Percentiles rank a stretch among this genome's conserved stretches.
Conservation (phyloP, 2,888 invertebrate genomes). For the Lycophotia porphyrea region DNA sequence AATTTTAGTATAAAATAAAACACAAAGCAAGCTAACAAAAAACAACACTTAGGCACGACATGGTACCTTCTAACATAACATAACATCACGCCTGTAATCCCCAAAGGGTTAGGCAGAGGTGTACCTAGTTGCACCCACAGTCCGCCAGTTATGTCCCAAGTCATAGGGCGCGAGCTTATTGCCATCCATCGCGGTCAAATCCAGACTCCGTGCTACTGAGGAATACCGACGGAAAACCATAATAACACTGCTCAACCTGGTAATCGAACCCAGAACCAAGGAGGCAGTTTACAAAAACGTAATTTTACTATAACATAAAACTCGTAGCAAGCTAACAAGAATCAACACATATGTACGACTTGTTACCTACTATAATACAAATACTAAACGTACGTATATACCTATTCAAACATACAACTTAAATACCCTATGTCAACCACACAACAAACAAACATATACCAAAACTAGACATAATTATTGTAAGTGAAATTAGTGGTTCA, state of each 20-base stretch:
- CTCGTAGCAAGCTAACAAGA: no score
- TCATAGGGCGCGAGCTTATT: not conserved
- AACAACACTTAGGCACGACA: no score
- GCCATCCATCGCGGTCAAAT: no score
- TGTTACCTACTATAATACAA: constrained; percentile 4
- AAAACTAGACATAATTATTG: constrained; percentile 73
- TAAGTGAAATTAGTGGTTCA: constrained; percentile 80
- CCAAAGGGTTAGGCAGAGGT: not conserved
- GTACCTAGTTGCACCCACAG: not conserved
- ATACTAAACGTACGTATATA: constrained; percentile 19
- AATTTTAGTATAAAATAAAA: not conserved
- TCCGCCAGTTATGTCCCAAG: not conserved
- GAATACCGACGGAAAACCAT: not conserved
- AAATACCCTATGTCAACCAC: constrained; percentile 59
- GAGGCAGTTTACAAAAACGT: not conserved
- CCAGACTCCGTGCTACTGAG: not conserved
- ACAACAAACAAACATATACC: constrained; percentile 68
- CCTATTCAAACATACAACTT: constrained; percentile 35
- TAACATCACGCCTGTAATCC: not conserved
- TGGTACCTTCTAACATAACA: not conserved
- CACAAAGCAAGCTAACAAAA: not conserved
- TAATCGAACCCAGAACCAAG: not conserved
- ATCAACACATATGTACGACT: no score
- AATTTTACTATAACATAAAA: no score
- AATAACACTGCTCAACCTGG: not conserved